Base-by-base conservation (phyloP, 2,888 invertebrate genomes). In the Eulithis prunata region DNA sequence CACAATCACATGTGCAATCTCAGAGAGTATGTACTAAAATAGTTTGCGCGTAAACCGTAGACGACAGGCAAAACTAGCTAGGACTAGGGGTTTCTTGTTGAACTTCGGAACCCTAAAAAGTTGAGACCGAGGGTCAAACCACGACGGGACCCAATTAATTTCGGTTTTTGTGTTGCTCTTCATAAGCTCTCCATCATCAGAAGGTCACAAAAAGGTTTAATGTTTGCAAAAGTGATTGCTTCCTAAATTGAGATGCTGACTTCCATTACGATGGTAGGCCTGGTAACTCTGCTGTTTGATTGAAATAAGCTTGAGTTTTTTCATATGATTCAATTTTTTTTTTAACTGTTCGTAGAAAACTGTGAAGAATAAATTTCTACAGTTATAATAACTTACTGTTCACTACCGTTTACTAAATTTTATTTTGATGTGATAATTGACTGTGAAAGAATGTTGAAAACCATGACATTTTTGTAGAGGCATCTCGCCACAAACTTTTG, bases 141-240 rank as follows among this genome's bases (percentile, higher is more conserved):
- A 43, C 62, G 36, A 32, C 28, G 45, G 36, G 47, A 57, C 60
- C 57, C 60, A 67, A 68, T 68, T 68, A 68, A 64, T 64, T 61
- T 64, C 60, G 57, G 57, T 63, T 59, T 62, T 55, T 58, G 43
- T 49, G 52, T 53, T 49, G 53, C 58, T 64, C 58, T 54, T 56
- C 66, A 54, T 63, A 63, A 63, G 59, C 62, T 57, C 21, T 63
- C 52, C 63, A 63, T 60, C 53, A 62, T 55, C 51, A 56, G 57
- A 43, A 56, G 59, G 55, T 60, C 11, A n/a, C 59, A 67, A 67
- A 67, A 66, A 60, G 46, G 59, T 63, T 59, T 47, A 53, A 43
- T 63, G 57, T 67, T 67, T 60, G 57, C 41, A 14, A 54, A 65
- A 43, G 46, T 64, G 64, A 61, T 61, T 61, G 61, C 64, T 63